Percentiles rank a stretch among this genome's conserved stretches.
phyloP scores from a whole-genome alignment of 2,888 invertebrate genomes.

The Branchipolynoe longqiensis region DNA sequence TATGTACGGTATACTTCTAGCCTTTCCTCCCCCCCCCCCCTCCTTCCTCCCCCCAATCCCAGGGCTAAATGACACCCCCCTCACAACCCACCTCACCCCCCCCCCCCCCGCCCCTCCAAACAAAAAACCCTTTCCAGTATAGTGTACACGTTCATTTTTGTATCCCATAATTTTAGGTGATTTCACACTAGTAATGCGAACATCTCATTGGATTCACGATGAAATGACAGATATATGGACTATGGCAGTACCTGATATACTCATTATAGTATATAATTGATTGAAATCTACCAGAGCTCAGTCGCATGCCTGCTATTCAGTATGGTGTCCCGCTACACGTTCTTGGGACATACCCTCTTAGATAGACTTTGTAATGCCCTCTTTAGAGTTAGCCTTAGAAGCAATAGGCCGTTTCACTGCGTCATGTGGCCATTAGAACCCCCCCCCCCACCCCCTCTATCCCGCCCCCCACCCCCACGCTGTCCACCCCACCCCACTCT shows the following conservation, averaged over 20 bases:
- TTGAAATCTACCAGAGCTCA: conserved; percentile 53
- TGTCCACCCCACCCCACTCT: no score
- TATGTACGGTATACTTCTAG: conserved; percentile 39
- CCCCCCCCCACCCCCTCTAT: no score
- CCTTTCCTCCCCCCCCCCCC: conserved; percentile 38
- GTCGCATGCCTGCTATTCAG: conserved; percentile 38
- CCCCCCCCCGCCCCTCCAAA: conserved; percentile 2
- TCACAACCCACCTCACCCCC: no score
- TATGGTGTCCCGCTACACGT: conserved; percentile 51
- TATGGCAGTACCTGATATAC: conserved; percentile 61
- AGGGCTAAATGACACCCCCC: no score
- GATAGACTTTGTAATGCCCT: conserved; percentile 47
- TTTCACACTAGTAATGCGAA: conserved; percentile 53
- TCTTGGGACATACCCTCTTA: conserved; percentile 39
- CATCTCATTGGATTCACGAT: conserved; percentile 38
- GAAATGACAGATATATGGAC: conserved; percentile 42
- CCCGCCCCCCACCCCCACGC: no score
- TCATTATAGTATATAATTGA: conserved; percentile 58
- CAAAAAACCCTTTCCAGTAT: conserved; percentile 28
- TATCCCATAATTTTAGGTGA: conserved; percentile 55
- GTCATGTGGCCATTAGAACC: conserved; percentile 28
- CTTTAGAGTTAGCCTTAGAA: conserved; percentile 53
- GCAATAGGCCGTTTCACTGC: conserved; percentile 10
- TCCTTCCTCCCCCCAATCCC: neutral
- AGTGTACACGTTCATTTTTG: conserved; percentile 55